Evolutionary conservation across 2,113 vertebrate genomes (phyloP).

Genomic region (Polyodon spathula): DNA sequence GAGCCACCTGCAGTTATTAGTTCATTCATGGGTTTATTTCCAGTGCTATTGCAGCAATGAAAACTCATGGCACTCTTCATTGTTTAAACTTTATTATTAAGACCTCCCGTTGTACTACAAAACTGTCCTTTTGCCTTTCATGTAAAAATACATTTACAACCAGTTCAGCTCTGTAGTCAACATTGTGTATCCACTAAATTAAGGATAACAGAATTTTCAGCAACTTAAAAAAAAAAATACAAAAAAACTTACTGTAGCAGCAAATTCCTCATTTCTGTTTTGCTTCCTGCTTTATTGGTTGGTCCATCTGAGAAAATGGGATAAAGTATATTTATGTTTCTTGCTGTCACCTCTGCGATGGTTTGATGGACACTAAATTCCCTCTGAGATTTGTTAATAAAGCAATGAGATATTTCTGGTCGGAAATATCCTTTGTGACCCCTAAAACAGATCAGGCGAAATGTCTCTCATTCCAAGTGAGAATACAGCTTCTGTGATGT

Average conservation of each 20-base stretch:
- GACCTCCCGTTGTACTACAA: no score
- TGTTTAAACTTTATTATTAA: no score
- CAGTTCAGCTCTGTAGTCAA: constrained; percentile 1
- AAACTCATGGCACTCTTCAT: no score
- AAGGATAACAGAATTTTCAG: constrained; percentile 30
- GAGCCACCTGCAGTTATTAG: no score
- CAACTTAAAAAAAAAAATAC: constrained; percentile 15
- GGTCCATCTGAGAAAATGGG: background rate
- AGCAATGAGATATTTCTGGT: constrained; percentile 32
- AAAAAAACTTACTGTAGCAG: background rate
- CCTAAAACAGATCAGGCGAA: constrained; percentile 19
- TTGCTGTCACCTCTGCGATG: constrained; percentile 29
- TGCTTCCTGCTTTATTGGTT: constrained; percentile 16
- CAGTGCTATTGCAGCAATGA: no score
- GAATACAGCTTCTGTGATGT: background rate
- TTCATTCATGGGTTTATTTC: no score
- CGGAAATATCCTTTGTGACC: constrained; percentile 15
- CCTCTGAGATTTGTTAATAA: constrained; percentile 28
- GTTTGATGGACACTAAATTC: constrained; percentile 19
- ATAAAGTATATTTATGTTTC: constrained; percentile 24
- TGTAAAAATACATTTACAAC: constrained; percentile 8
- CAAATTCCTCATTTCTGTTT: constrained; percentile 17
- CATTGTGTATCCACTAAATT: constrained; percentile 21
- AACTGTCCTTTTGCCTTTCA: no score
- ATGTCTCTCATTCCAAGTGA: constrained; percentile 11